Evolutionary conservation across 2,113 vertebrate genomes (phyloP).

Genomic region (Falco punctatus): DNA sequence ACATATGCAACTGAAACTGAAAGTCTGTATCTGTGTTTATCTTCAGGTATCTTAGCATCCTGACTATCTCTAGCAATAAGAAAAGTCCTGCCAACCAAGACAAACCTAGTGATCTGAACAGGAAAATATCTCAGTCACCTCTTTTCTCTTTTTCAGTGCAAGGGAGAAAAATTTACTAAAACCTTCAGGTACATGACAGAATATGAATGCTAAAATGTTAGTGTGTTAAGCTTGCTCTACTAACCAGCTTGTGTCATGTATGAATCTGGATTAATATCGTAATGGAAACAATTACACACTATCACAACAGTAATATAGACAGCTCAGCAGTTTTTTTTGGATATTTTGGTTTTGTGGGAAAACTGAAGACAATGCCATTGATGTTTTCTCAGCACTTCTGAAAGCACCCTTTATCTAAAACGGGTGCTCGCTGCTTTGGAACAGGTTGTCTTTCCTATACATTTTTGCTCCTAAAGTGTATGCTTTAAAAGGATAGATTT

Average conservation of each 20-base stretch:
- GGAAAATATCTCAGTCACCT: neutral
- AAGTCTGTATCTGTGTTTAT: neutral
- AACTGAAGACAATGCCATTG: neutral
- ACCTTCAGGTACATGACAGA: neutral
- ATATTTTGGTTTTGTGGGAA: neutral
- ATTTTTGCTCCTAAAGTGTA: neutral
- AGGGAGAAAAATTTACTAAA: neutral
- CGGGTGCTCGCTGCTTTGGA: neutral
- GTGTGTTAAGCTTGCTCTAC: neutral
- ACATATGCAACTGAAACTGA: neutral
- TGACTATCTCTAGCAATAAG: neutral
- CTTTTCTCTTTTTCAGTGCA: neutral
- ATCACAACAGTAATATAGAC: neutral
- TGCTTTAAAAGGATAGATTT: neutral
- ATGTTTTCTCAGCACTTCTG: neutral
- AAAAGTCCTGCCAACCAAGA: neutral
- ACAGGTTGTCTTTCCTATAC: neutral
- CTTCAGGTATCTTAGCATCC: neutral
- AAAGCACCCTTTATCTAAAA: neutral
- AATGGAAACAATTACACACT: neutral
- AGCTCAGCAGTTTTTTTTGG: neutral
- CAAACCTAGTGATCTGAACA: neutral
- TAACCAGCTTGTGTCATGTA: neutral
- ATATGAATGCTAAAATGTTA: neutral
- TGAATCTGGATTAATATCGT: neutral